These are phyloP conservation scores for Corynorhinus townsendii DNA, from an alignment of 2,113 vertebrate species.

Conservation along the genomic window DNA sequence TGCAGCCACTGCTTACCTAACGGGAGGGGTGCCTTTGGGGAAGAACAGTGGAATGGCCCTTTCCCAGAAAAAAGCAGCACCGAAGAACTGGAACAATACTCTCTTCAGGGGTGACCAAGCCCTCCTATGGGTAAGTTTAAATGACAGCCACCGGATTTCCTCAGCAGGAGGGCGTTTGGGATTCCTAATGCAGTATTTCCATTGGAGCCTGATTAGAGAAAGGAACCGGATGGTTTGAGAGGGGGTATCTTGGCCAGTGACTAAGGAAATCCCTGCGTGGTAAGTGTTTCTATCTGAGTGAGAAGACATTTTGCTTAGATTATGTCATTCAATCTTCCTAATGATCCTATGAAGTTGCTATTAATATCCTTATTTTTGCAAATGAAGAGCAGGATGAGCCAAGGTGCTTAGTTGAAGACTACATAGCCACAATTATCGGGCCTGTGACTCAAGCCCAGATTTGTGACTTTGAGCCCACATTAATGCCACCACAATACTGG, in stretches of 20 bases:
- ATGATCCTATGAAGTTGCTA: not conserved
- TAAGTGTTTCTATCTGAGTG: not conserved
- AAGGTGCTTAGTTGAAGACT: not conserved
- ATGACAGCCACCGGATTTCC: not conserved
- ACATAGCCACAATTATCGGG: not conserved
- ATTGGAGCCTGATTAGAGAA: not conserved
- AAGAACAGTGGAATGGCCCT: not conserved
- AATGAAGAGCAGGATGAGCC: not conserved
- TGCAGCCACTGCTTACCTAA: not conserved
- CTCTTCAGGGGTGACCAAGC: not conserved
- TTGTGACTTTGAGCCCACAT: not conserved
- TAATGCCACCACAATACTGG: not conserved
- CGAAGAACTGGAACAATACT: not conserved
- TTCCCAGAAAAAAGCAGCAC: not conserved
- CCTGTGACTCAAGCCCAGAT: not conserved
- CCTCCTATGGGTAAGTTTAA: not conserved
- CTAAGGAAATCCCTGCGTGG: not conserved
- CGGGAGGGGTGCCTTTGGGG: not conserved
- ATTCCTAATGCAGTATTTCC: not conserved
- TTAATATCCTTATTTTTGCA: slow-evolving; percentile 40
- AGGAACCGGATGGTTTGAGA: not conserved
- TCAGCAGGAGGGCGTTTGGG: not conserved
- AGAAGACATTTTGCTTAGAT: not conserved
- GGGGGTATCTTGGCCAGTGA: not conserved
- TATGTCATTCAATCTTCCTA: not conserved